Base-by-base conservation (phyloP, 2,888 invertebrate genomes). In the Tryphoninae sp. region DNA sequence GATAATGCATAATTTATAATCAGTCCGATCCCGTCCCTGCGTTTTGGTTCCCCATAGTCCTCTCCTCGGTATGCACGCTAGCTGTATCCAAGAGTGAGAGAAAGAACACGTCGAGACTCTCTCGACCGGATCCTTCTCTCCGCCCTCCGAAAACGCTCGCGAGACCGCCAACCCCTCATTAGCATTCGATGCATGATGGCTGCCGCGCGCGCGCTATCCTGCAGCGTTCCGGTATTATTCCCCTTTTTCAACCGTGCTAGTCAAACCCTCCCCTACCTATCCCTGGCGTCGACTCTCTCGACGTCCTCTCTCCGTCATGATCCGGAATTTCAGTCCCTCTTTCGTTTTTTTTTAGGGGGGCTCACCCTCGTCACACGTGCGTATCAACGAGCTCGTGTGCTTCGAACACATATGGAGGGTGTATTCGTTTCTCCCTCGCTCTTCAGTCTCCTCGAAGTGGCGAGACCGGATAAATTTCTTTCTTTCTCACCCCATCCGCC, bases 1-100 rank as follows among this genome's bases (percentile, higher is more conserved):
- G 89, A 89, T 89, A 89, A 89, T 89, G 88, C 88, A 91, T 92
- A 92, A 92, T 92, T 92, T 92, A 92, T 92, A 92, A 92, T 91
- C 92, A 91, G 90, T 86, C 89, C 89, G 90, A 89, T 89, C 87
- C 88, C 87, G 87, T 85, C 78, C 84, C 83, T 58, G 53, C 40
- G 8, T 69, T 80, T 81, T 79, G 76, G 72, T 79, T 78, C 80
- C 64, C 76, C 53, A 78, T 84, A 76, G 77, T 67, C 81, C 80
- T 81, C 74, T 80, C 74, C 23, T n/a, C 26, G 79, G 83, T 83
- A 83, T 83, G 83, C 84, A 84, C 83, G 84, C 16, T 19, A 55
- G 16, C 16, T 8, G 1, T 51, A 13, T 1, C 51, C 51, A 51
- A 13, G 51, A 16, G 4, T 51, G 13, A 51, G 13, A 51, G 51